Conservation (phyloP, 2,797 vertebrate species). For the Mionectes olivaceus region DNA sequence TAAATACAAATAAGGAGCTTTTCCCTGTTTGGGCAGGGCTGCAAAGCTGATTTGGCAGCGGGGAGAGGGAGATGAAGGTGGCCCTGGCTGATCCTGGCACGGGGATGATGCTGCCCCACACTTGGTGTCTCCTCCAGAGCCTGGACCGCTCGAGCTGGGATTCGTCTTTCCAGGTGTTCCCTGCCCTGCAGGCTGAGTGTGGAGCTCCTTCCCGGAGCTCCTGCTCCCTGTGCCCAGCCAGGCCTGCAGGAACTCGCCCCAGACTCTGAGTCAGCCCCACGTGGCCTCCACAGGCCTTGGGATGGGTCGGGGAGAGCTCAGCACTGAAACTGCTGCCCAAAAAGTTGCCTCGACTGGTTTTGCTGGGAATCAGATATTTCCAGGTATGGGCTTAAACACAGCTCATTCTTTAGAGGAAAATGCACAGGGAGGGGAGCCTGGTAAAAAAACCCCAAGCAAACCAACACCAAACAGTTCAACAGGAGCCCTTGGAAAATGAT, state of each 20-base stretch:
- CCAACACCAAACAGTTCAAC: no score
- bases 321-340: fast-evolving
- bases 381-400: background rate
- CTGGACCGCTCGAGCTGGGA: background rate
- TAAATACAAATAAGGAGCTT: conserved; percentile 53
- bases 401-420: background rate
- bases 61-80: background rate
- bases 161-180: background rate
- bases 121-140: background rate
- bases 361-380: background rate
- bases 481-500: background rate
- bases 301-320: background rate
- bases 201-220: background rate
- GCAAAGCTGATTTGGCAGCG: conserved; percentile 34
- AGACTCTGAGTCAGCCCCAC: background rate
- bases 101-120: background rate
- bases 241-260: background rate
- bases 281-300: fast-evolving
- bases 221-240: fast-evolving
- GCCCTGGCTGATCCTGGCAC: background rate
- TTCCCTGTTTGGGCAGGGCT: background rate
- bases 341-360: background rate
- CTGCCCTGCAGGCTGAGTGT: background rate
- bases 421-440: fast-evolving
- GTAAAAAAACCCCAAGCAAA: no score